Percentiles rank a stretch among this genome's conserved stretches.
Conservation (phyloP, 2,888 invertebrate species). For the Osmoderma eremita region DNA sequence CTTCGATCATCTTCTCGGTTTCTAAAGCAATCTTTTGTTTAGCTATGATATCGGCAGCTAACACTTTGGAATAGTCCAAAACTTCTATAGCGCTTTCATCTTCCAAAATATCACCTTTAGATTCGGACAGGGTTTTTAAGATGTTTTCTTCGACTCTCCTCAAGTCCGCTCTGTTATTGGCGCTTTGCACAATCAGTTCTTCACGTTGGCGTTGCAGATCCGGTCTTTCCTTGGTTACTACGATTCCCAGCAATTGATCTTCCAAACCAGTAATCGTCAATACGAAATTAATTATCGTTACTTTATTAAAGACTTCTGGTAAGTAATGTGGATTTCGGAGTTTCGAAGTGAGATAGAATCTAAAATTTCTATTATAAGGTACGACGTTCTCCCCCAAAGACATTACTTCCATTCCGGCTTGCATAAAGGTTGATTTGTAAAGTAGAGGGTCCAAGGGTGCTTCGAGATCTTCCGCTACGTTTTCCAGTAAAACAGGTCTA, state of each 20-base stretch:
- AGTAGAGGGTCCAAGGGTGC: conserved; percentile 82
- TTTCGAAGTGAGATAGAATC: conserved; percentile 84
- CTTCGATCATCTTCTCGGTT: conserved; percentile 82
- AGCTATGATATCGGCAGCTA: conserved; percentile 83
- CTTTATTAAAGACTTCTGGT: conserved; percentile 85
- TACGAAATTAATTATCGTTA: conserved; percentile 85
- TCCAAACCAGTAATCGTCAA: conserved; percentile 84
- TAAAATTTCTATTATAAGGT: conserved; percentile 79
- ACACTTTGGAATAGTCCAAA: conserved; percentile 83
- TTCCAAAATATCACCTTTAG: conserved; percentile 89
- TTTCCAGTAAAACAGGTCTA: conserved; percentile 80
- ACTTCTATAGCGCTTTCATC: conserved; percentile 90
- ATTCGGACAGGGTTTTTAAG: conserved; percentile 81
- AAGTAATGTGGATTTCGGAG: conserved; percentile 86
- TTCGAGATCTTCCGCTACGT: conserved; percentile 80
- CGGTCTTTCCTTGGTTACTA: conserved; percentile 85
- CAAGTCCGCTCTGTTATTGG: conserved; percentile 81
- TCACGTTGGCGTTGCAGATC: conserved; percentile 85
- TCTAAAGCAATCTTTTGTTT: conserved; percentile 83
- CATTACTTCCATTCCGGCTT: conserved; percentile 79
- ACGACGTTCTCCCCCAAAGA: conserved; percentile 82
- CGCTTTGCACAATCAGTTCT: conserved; percentile 80
- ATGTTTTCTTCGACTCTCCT: conserved; percentile 91
- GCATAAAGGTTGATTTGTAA: conserved; percentile 77
- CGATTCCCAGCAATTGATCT: conserved; percentile 85